Evolutionary conservation across 2,113 vertebrate species (phyloP), one percentile per base, ranked within the genome.

Genomic region (Mus musculus): DNA sequence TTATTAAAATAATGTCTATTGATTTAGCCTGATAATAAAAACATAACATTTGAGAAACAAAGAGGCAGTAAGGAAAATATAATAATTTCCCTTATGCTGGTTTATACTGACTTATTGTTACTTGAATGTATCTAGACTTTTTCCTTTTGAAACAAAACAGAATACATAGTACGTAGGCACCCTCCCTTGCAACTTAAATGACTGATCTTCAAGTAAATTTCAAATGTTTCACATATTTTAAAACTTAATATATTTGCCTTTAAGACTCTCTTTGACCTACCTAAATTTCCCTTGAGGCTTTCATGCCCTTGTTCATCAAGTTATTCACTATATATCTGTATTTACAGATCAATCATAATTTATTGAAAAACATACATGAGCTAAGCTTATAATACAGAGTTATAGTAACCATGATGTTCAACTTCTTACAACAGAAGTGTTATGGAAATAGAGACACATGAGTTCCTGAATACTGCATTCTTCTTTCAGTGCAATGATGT

Each of bases 41-140:
- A 63, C n/a, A 69, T 49, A 71, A 71, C 56, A 91, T 93, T 93
- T 26, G 82, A 89, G 42, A 95, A 93, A 91, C 65, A 93, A 96
- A 90, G 12, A 82, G 26, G 1, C 19, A 89, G 39, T 85, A 96
- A 82, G 13, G 22, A 75, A 95, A 93, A 63, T 39, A 75, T 30
- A 90, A 91, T 93, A 46, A 73, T 78, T 87, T 91, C 71, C 11
- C 46, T 36, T 80, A 9, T 1, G n/a, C 7, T 87, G 77, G 5
- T 19, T 94, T 92, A 90, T 69, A 95, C 89, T 86, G 54, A 12
- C 2, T 77, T 89, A 96, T 93, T 96, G 75, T 88, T 84, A 87
- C 28, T 3, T 78, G 2, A 85, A 94, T 81, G 81, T 88, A 28
- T 91, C 65, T 95, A 87, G 33, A 76, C 22, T 46, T 93, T 90